Conservation (phyloP, 2,797 vertebrate species). For the Parambassis ranga region DNA sequence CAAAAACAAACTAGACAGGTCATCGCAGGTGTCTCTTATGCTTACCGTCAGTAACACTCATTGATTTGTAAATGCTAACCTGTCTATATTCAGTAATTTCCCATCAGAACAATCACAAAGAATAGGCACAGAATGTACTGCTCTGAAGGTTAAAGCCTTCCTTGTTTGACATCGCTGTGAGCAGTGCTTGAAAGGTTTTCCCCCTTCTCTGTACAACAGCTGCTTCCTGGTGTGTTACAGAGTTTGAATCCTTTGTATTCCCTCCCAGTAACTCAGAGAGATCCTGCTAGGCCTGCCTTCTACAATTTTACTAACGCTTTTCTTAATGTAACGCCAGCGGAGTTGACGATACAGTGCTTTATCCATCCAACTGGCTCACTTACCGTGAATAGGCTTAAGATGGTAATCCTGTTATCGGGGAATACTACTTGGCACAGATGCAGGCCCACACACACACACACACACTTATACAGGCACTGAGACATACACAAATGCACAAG, state of each 20-base stretch:
- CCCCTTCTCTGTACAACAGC: background rate
- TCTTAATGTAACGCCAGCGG: slow-evolving; percentile 63
- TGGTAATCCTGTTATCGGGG: slow-evolving; percentile 77
- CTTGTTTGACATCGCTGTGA: slow-evolving; percentile 17
- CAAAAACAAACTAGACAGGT: background rate
- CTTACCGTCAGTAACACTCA: background rate
- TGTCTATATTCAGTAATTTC: background rate
- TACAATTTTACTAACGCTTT: slow-evolving; percentile 60
- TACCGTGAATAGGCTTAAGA: slow-evolving; percentile 75
- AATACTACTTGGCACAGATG: slow-evolving; percentile 71
- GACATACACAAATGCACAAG: slow-evolving; percentile 19
- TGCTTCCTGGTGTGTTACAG: slow-evolving; percentile 27
- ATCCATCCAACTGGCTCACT: slow-evolving; percentile 75
- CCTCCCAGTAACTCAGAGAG: slow-evolving; percentile 34
- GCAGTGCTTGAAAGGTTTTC: slow-evolving; percentile 22
- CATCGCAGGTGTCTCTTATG: too few relatives aligned
- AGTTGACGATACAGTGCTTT: slow-evolving; percentile 65
- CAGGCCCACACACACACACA: slow-evolving; percentile 31
- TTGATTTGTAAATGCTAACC: background rate
- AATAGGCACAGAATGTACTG: background rate
- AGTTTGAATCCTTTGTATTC: slow-evolving; percentile 47
- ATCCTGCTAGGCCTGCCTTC: slow-evolving; percentile 50
- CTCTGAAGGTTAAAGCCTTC: slow-evolving; percentile 8
- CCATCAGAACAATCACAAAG: background rate
- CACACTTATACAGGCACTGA: background rate